Evolutionary conservation across 2,113 vertebrate genomes (phyloP).

Genomic region (Microtus ochrogaster): DNA sequence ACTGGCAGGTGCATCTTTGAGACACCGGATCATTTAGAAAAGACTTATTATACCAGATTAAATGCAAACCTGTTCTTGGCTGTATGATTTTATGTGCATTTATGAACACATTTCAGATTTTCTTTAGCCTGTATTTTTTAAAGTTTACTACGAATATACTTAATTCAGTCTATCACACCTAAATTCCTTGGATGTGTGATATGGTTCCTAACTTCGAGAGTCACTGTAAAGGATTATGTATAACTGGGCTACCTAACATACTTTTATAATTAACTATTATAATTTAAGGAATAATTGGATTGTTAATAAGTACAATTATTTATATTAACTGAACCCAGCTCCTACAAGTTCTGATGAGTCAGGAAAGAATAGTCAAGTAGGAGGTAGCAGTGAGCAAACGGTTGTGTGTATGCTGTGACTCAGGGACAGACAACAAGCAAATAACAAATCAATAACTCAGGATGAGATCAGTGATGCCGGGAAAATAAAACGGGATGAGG

Average conservation of each 20-base stretch:
- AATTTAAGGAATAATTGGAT: neutral
- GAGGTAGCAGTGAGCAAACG: neutral
- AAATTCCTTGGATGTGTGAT: neutral
- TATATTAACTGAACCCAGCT: neutral
- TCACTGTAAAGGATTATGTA: neutral
- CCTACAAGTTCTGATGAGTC: neutral
- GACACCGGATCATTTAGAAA: neutral
- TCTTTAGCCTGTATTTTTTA: neutral
- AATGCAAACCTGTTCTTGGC: neutral
- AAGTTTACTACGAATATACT: neutral
- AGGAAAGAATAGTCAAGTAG: neutral
- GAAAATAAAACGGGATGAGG: neutral
- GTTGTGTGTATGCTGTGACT: neutral
- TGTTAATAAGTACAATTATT: neutral
- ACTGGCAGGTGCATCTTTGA: neutral
- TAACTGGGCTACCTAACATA: neutral
- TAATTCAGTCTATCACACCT: neutral
- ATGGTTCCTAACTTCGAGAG: neutral
- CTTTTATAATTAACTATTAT: neutral
- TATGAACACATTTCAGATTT: neutral
- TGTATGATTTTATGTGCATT: neutral
- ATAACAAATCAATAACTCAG: neutral
- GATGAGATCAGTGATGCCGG: neutral
- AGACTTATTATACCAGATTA: neutral
- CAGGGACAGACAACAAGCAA: neutral